These are phyloP conservation scores for Phycodurus eques DNA, from an alignment of 2,113 vertebrate species.

Conservation along the genomic window DNA sequence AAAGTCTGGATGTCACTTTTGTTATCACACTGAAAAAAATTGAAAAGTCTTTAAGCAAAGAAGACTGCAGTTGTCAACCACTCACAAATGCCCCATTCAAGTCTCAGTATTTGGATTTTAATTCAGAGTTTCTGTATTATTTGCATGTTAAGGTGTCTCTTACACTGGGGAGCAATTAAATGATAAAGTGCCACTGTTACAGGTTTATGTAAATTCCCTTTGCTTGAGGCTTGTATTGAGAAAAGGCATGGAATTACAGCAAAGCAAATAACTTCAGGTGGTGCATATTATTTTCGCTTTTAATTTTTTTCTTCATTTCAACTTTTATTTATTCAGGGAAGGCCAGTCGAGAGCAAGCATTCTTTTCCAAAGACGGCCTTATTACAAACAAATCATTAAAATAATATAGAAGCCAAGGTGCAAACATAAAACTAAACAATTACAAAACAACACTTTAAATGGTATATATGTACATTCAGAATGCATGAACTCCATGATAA, in stretches of 20 bases:
- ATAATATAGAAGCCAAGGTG: neutral
- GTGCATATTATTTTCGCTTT: slow-evolving; percentile 54
- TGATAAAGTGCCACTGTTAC: slow-evolving; percentile 69
- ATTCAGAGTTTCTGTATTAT: slow-evolving; percentile 55
- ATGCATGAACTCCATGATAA: neutral
- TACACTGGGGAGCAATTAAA: slow-evolving; percentile 70
- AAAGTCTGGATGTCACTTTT: slow-evolving; percentile 18
- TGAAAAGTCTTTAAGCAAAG: slow-evolving; percentile 34
- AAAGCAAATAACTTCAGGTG: slow-evolving; percentile 70
- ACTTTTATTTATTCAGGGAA: neutral
- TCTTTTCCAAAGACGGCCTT: neutral
- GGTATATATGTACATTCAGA: neutral
- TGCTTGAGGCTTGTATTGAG: slow-evolving; percentile 61
- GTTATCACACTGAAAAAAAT: slow-evolving; percentile 20
- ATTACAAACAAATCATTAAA: neutral
- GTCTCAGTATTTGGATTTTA: slow-evolving; percentile 45
- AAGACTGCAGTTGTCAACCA: slow-evolving; percentile 39
- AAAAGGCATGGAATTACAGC: slow-evolving; percentile 68
- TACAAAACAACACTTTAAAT: neutral
- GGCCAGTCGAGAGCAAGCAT: neutral
- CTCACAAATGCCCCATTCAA: slow-evolving; percentile 48
- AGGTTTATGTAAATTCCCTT: slow-evolving; percentile 70
- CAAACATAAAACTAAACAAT: neutral
- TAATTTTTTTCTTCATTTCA: slow-evolving; percentile 46
- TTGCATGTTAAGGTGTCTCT: slow-evolving; percentile 68